phyloP scores from a whole-genome alignment of 2,797 vertebrate genomes.

The Urocyon cinereoargenteus region DNA sequence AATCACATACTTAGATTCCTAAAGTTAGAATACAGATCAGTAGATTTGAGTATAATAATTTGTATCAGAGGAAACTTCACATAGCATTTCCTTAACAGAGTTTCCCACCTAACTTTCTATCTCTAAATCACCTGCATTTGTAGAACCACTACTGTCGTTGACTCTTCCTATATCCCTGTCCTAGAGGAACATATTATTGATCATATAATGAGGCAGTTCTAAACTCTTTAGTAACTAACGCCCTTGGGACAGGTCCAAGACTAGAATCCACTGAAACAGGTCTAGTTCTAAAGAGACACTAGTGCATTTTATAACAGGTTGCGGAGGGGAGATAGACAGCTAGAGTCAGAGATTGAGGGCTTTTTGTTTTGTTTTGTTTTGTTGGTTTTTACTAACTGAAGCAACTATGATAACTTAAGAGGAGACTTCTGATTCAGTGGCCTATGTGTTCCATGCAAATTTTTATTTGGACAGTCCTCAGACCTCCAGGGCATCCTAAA shows the following conservation, averaged over 20 bases:
- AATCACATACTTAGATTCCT: not conserved
- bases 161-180: not conserved
- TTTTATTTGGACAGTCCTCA: not conserved
- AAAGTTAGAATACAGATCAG: not conserved
- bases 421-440: not conserved
- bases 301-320: not conserved
- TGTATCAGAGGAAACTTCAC: not conserved
- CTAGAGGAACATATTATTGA: not conserved
- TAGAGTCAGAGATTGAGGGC: not conserved
- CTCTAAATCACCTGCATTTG: not conserved
- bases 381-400: not conserved
- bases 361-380: not conserved
- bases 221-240: not conserved
- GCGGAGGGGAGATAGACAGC: not conserved
- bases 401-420: not conserved
- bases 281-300: not conserved
- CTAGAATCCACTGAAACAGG: not conserved
- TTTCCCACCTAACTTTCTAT: not conserved
- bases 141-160: not conserved
- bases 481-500: not conserved
- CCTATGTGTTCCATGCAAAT: not conserved
- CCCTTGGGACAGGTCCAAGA: not conserved
- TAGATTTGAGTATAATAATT: not conserved
- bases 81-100: not conserved
- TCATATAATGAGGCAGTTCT: not conserved